A percentile compares a stretch with the other conserved stretches of the same genome.
These are phyloP conservation scores for Eupithecia subfuscata DNA, from an alignment of 2,888 invertebrate species.

Conservation along the genomic window DNA sequence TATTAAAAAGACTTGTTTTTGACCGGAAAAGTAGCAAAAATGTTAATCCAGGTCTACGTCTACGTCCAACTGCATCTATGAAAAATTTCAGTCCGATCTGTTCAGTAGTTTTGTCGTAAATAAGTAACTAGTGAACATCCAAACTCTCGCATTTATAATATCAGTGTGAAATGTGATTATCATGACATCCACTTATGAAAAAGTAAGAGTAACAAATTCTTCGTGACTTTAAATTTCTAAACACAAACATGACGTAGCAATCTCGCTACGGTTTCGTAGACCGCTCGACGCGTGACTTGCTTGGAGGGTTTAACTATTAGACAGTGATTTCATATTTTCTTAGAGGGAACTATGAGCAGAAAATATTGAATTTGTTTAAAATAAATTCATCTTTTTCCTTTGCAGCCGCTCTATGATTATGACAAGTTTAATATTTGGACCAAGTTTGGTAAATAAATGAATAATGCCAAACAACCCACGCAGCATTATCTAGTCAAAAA, in stretches of 20 bases:
- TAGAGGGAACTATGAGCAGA: background rate
- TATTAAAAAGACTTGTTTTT: too few relatives aligned
- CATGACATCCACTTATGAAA: too few relatives aligned
- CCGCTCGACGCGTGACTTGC: slow-evolving; percentile 13
- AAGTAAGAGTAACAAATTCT: slow-evolving; percentile 11
- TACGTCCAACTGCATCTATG: too few relatives aligned
- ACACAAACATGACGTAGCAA: slow-evolving; percentile 22
- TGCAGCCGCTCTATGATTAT: background rate
- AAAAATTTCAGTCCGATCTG: background rate
- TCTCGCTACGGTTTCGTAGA: slow-evolving; percentile 30
- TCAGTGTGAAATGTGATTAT: background rate
- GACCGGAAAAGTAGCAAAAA: too few relatives aligned
- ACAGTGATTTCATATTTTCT: background rate
- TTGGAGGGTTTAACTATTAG: background rate
- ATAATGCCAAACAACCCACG: too few relatives aligned
- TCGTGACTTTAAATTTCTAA: slow-evolving; percentile 20
- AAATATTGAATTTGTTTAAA: too few relatives aligned
- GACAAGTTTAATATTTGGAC: background rate
- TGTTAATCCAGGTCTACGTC: too few relatives aligned
- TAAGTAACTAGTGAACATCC: background rate
- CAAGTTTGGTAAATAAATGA: background rate
- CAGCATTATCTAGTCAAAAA: too few relatives aligned
- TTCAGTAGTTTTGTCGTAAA: background rate
- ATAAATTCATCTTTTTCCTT: background rate
- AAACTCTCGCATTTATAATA: background rate